These are phyloP conservation scores for Eupithecia dodoneata DNA, from an alignment of 2,888 invertebrate genomes.

Conservation along the genomic window DNA sequence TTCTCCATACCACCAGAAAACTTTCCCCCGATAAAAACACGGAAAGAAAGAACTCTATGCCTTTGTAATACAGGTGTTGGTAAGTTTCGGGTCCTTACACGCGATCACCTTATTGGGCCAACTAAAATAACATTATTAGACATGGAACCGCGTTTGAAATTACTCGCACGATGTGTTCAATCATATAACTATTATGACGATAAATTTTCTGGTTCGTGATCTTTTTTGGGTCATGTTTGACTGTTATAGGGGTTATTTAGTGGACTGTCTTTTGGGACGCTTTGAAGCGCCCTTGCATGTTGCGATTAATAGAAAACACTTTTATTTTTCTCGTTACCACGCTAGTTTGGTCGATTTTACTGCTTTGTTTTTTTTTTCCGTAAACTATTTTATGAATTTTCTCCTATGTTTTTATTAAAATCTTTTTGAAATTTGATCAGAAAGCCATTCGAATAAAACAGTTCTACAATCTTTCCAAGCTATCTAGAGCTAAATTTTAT, in stretches of 20 bases:
- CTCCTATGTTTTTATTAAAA: background rate
- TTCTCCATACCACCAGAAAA: conserved; percentile 54
- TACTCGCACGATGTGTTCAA: conserved; percentile 63
- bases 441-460: background rate
- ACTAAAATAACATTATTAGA: conserved; percentile 71
- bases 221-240: conserved; percentile 45
- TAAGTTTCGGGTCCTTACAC: conserved; percentile 52
- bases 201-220: conserved; percentile 60
- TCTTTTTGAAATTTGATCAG: background rate
- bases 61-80: conserved; percentile 44
- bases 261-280: conserved; percentile 19
- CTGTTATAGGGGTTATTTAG: conserved; percentile 31
- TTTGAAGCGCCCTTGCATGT: conserved; percentile 11
- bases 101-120: conserved; percentile 65
- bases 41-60: conserved; percentile 44
- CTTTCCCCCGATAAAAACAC: conserved; percentile 52
- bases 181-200: conserved; percentile 62
- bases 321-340: background rate
- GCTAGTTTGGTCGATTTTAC: background rate
- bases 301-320: conserved; percentile 11
- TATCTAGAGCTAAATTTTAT: conserved; percentile 9
- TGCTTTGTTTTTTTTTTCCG: background rate
- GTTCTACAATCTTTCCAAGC: background rate
- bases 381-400: background rate
- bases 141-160: conserved; percentile 60